phyloP scores from a whole-genome alignment of 2,113 vertebrate species.

The Oncorhynchus nerka region DNA sequence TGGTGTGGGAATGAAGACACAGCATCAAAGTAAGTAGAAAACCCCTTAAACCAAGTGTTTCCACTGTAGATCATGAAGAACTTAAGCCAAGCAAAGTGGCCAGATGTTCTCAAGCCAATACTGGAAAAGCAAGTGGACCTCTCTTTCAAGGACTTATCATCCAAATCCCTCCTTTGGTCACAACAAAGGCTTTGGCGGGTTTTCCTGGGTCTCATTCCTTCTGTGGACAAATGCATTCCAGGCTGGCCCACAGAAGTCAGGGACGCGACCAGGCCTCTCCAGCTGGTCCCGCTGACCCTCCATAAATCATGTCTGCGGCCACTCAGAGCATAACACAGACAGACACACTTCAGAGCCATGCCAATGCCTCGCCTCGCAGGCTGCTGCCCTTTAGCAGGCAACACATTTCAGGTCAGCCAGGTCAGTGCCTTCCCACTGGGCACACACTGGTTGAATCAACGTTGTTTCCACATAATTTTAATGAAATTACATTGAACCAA shows the following conservation, averaged over 20 bases:
- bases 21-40: neutral
- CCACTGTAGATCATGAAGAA: neutral
- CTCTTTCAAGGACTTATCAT: neutral
- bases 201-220: constrained; percentile 7
- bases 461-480: no score
- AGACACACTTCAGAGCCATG: neutral
- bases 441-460: no score
- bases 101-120: neutral
- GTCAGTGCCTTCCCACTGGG: neutral
- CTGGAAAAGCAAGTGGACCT: neutral
- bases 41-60: neutral
- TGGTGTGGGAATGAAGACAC: neutral
- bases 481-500: no score
- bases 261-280: neutral
- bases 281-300: neutral
- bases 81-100: neutral
- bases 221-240: constrained; percentile 13
- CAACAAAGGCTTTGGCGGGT: neutral
- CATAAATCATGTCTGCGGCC: neutral
- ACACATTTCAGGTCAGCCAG: neutral
- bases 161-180: neutral
- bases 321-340: constrained; percentile 4
- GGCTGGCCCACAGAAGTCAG: neutral
- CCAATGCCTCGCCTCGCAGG: neutral
- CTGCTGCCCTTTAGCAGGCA: neutral